Base-by-base conservation (phyloP, 1,140 invertebrate genomes). In the Tetramorium alpestre region DNA sequence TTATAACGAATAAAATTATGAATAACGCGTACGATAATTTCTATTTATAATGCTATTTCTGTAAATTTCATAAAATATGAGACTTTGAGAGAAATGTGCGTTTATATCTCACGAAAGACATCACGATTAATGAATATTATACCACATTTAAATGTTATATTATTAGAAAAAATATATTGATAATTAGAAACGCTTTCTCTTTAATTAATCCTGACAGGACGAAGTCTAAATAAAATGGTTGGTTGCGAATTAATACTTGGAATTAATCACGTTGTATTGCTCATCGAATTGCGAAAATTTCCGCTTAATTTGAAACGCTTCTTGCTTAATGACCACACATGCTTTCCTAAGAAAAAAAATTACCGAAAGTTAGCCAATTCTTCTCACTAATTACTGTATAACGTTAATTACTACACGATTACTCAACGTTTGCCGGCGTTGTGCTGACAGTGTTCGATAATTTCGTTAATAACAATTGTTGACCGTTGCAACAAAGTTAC, bases 291-390 rank as follows among this genome's bases (percentile, higher is more conserved):
- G 25, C 58, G 44, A 78, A 47, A 78, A 22, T 65, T 49, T 49
- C 44, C 60, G 18, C 6, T 78, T 49, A 78, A 78, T 78, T 18
- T 49, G 13, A 49, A 49, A 60, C 1, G 8, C 11, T 65, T 47
- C 58, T 47, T 44, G 28, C 33, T 64, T 65, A 78, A 65, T 65
- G 22, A 67, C 10, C 25, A 38, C 25, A 11, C 49, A 16, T 33
- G 22, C 28, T 65, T 78, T 77, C 22, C 25, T 78, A 41, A 33
- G 58, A 78, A 78, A 47, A 69, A 16, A 78, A 44, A 44, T 60
- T 64, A 47, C 18, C 6, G 11, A 80, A 80, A 80, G n/a, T 69
- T 69, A 28, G 33, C 4, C 28, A 80, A 69, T 38, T 80, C 33
- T 41, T 80, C 7, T 5, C 11, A 25, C 16, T 76, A 76, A 60